Evolutionary conservation across 2,113 vertebrate species (phyloP).

Genomic region (Thomomys bottae): DNA sequence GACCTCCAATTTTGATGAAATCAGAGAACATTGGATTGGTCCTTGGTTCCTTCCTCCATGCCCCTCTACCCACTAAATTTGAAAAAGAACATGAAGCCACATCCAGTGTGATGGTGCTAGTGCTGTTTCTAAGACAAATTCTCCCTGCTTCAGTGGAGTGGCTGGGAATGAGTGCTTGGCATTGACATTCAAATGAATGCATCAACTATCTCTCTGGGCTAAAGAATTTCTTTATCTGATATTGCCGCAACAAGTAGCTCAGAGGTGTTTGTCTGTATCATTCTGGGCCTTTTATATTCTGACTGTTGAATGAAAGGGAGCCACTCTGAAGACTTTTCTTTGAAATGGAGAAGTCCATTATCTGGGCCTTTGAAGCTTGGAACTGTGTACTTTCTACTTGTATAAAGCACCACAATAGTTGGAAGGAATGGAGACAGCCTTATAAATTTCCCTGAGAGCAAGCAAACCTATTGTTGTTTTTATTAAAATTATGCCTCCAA

Average conservation of each 20-base stretch:
- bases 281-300: conserved; percentile 59
- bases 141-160: conserved; percentile 37
- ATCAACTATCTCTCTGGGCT: conserved; percentile 58
- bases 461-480: conserved; percentile 63
- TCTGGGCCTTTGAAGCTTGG: conserved; percentile 50
- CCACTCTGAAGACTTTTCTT: conserved; percentile 53
- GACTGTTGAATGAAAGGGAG: conserved; percentile 68
- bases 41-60: too few species aligned
- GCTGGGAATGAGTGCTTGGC: conserved; percentile 35
- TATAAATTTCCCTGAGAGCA: conserved; percentile 53
- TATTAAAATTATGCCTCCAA: conserved; percentile 64
- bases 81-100: conserved; percentile 39
- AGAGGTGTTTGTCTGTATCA: conserved; percentile 61
- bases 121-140: conserved; percentile 46
- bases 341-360: conserved; percentile 64
- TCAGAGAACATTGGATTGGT: conserved; percentile 17
- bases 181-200: conserved; percentile 72
- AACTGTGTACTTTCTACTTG: conserved; percentile 54
- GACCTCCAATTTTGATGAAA: conserved; percentile 24
- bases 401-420: conserved; percentile 54
- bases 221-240: conserved; percentile 65
- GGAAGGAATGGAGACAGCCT: conserved; percentile 55
- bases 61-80: neutral
- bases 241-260: conserved; percentile 60
- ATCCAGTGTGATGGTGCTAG: neutral